Percentiles rank a stretch among this genome's conserved stretches.
Conservation (phyloP, 2,888 invertebrate genomes). For the Pherbina coryleti region DNA sequence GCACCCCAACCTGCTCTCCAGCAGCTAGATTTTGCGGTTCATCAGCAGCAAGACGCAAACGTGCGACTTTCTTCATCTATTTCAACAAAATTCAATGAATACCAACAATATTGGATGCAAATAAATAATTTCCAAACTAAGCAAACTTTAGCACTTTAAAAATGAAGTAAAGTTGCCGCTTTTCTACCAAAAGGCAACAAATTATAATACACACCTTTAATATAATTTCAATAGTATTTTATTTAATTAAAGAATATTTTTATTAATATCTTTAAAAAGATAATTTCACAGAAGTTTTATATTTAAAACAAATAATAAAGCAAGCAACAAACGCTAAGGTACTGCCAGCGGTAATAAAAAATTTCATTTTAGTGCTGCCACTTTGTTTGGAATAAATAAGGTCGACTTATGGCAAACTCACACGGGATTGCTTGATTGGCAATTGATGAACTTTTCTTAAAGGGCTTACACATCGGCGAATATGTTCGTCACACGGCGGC, state of each 20-base stretch:
- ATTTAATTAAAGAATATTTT: neutral
- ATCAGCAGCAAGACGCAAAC: constrained; percentile 46
- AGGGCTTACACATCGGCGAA: too few relatives aligned
- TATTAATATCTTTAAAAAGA: constrained; percentile 1
- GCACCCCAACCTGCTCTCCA: constrained; percentile 53
- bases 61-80: constrained; percentile 50
- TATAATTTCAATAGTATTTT: neutral
- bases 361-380: neutral
- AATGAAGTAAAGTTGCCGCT: too few relatives aligned
- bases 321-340: neutral
- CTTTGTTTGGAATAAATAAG: neutral
- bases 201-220: neutral
- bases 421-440: too few relatives aligned
- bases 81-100: neutral
- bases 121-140: neutral
- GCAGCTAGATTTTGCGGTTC: constrained; percentile 28
- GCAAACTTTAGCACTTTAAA: neutral
- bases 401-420: neutral
- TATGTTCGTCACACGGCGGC: too few relatives aligned
- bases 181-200: neutral
- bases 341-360: neutral
- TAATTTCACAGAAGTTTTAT: neutral
- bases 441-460: too few relatives aligned
- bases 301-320: constrained; percentile 8
- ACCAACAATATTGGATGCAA: neutral